These are phyloP conservation scores for Oopsacas minuta DNA, from an alignment of 37 sponge, comb jelly and placozoan species.

Conservation along the genomic window DNA sequence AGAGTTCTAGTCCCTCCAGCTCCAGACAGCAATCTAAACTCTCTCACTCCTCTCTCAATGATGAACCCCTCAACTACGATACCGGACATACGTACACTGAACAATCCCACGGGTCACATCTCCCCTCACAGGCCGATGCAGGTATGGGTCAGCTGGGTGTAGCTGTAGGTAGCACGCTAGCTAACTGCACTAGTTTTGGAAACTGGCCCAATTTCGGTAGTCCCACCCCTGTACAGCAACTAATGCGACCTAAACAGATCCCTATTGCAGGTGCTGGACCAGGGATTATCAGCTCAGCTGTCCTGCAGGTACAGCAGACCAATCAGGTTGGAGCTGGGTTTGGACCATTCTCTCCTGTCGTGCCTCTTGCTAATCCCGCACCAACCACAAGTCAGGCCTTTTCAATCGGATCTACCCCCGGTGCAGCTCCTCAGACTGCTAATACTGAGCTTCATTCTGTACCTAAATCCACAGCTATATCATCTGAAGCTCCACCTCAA, in stretches of 20 bases:
- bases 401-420: background rate
- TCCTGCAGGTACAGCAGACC: conserved; percentile 1
- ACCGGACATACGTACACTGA: background rate
- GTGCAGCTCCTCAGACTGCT: background rate
- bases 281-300: conserved; percentile 12
- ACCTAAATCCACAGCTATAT: background rate
- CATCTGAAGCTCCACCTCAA: background rate
- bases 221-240: background rate
- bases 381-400: background rate
- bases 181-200: background rate
- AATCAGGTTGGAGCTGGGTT: background rate
- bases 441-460: background rate
- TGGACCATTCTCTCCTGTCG: background rate
- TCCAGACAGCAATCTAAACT: background rate
- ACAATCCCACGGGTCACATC: background rate
- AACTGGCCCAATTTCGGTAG: background rate
- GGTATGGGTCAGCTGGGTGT: conserved; percentile 1
- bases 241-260: conserved; percentile 11
- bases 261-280: background rate
- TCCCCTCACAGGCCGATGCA: background rate
- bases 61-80: background rate
- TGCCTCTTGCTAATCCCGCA: background rate
- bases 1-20: background rate
- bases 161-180: background rate
- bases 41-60: background rate